Base-by-base conservation (phyloP, 64 coral and sea anemone species). In the Hydrozoanthus tunicans region DNA sequence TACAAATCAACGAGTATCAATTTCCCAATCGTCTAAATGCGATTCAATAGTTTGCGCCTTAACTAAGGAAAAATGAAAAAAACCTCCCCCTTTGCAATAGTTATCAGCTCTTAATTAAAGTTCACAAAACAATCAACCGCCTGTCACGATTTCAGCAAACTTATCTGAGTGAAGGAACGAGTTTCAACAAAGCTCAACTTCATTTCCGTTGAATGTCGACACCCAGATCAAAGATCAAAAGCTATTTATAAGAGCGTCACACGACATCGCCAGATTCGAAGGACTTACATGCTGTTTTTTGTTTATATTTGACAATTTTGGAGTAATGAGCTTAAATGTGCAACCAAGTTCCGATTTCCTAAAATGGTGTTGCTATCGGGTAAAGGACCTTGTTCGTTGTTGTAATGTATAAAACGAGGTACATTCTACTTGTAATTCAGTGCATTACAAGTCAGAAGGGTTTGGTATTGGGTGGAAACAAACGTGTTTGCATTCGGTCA, bases 201-300 rank as follows among this genome's bases (percentile, higher is more conserved):
- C 32, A 81, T 24, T 81, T 81, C 79, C 79, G 79, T 55, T 61
- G 20, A 24, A 27, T 27, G 20, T 62, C 6, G 12, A 3, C 79
- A 25, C 55, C 66, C 14, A 58, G 83, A 73, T 59, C 83, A 86
- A 86, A 86, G 83, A 86, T 74, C 83, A 86, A 86, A 86, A 53
- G 58, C 7, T 23, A 24, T 74, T 74, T 43, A 6, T 5, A 43
- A 43, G 32, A 43, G 32, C 32, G 79, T 25, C 10, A 60, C n/a
- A 81, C 58, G 79, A 59, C 79, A 24, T 27, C 32, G 79, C 58
- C 4, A 58, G 5, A 32, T 17, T 54, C 67, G 24, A 66, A 0
- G 5, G 53, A 66, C 6, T 7, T 14, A 14, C 12, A 14, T 14
- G 17, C 23, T 74, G 54, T 61, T 3, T 27, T 4, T 25, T 51